phyloP scores from a whole-genome alignment of 1,140 invertebrate genomes.

The Ips typographus region DNA sequence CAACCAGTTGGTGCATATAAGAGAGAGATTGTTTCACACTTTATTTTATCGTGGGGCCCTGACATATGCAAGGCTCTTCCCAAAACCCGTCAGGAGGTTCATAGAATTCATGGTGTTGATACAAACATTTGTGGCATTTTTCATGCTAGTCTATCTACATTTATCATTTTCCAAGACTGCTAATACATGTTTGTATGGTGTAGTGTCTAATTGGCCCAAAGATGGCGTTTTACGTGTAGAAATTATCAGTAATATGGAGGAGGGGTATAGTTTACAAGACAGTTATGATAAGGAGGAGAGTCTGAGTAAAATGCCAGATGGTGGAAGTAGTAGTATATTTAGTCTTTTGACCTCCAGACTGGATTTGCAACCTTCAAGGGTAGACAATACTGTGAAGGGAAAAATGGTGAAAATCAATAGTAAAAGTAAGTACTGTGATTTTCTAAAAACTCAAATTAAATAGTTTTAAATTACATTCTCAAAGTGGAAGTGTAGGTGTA shows the following conservation, averaged over 20 bases:
- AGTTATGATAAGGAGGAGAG: slow-evolving; percentile 79
- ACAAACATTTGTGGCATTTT: slow-evolving; percentile 87
- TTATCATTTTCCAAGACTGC: slow-evolving; percentile 90
- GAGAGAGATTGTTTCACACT: slow-evolving; percentile 94
- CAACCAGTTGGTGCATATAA: slow-evolving; percentile 79
- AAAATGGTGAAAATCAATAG: slow-evolving; percentile 33
- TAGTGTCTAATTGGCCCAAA: slow-evolving; percentile 88
- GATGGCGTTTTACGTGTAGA: slow-evolving; percentile 97
- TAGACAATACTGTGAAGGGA: slow-evolving; percentile 53
- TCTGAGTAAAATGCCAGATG: slow-evolving; percentile 68
- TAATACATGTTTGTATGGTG: slow-evolving; percentile 88
- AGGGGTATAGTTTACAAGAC: slow-evolving; percentile 74
- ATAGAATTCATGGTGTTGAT: slow-evolving; percentile 90
- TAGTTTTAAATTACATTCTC: too few relatives aligned
- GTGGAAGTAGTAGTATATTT: slow-evolving; percentile 65
- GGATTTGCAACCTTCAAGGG: slow-evolving; percentile 69
- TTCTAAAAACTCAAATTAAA: too few relatives aligned
- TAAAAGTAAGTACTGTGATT: slow-evolving; percentile 12
- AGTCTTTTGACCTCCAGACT: slow-evolving; percentile 68
- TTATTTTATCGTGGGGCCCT: slow-evolving; percentile 90
- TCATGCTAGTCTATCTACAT: slow-evolving; percentile 93
- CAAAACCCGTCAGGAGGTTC: slow-evolving; percentile 78
- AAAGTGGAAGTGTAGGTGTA: too few relatives aligned
- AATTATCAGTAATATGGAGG: slow-evolving; percentile 76
- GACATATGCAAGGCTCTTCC: slow-evolving; percentile 87